Base-by-base conservation (phyloP, 2,113 vertebrate species). In the Chauna torquata region DNA sequence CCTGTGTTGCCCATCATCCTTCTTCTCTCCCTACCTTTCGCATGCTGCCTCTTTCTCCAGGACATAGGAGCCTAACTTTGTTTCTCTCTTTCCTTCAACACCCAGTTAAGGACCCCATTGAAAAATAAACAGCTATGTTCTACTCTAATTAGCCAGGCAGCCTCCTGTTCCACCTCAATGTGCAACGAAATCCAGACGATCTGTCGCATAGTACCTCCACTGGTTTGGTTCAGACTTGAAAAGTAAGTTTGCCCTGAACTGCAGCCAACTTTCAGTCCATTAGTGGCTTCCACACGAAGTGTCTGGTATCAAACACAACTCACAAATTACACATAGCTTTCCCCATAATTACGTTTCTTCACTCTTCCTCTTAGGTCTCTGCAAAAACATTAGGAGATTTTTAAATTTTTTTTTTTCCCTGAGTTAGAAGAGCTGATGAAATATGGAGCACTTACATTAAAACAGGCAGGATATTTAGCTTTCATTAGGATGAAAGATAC, bases 181-280 rank as follows among this genome's bases (percentile, higher is more conserved):
- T 80, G 58, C 93, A 95, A 93, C 7, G 1, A 96, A 97, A 94
- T 93, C 94, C 91, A 95, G 94, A 96, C 68, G 55, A 94, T 85
- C 91, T 93, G 87, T 91, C 4, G 3, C 58, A 38, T 52, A 40
- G 49, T 84, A 85, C 82, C 78, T 90, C 89, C 57, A 50, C 19
- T 83, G 84, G 3, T 82, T 93, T 85, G 49, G 75, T 95, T 94
- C 82, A 96, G 62, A 80, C 85, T 90, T 93, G 64, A 86, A 94
- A 96, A 92, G 62, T 34, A 79, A 78, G 71, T 80, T 71, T 88
- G 68, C 30, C 75, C 88, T 90, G 90, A 94, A 94, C 50, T 81
- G 55, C n/a, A 83, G 92, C 42, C 71, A 90, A 27, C 42, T 44
- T 19, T 57, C 42, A 77, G 50, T 62, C 79, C 64, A 45, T 81